Conservation (phyloP, 2,113 vertebrate species). For the Onychostoma macrolepis region DNA sequence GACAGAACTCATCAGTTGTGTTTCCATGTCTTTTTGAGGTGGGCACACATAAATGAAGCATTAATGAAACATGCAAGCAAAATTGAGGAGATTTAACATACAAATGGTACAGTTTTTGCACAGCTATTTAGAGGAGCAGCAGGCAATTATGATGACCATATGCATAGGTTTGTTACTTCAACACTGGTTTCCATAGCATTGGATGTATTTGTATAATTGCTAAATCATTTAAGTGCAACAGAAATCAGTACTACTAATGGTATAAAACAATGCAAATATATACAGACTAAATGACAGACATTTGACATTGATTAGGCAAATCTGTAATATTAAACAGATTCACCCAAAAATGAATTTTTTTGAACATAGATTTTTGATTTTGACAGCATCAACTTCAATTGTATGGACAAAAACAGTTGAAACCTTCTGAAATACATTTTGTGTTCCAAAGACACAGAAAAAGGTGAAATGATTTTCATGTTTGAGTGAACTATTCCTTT, state of each 20-base stretch:
- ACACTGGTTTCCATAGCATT: not conserved
- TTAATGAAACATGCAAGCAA: conserved; percentile 11
- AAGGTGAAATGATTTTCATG: not conserved
- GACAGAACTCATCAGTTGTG: conserved; percentile 43
- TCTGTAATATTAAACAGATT: not conserved
- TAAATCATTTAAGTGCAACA: not conserved
- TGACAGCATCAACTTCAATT: too few species aligned
- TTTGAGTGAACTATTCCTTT: not conserved
- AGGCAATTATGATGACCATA: not conserved
- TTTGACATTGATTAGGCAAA: not conserved
- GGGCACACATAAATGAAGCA: not conserved
- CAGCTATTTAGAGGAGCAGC: not conserved
- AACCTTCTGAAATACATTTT: not conserved
- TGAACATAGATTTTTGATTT: not conserved
- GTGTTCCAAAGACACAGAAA: not conserved
- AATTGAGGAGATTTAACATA: not conserved
- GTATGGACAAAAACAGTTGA: too few species aligned
- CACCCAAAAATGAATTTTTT: not conserved
- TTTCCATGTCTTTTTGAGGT: conserved; percentile 7
- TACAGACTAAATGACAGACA: conserved; percentile 1
- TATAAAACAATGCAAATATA: too few species aligned
- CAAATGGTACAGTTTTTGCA: not conserved
- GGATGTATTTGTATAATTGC: not conserved
- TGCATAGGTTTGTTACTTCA: not conserved
- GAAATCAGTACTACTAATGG: not conserved